phyloP scores from a whole-genome alignment of 2,888 invertebrate species.

The Tipula confusa region DNA sequence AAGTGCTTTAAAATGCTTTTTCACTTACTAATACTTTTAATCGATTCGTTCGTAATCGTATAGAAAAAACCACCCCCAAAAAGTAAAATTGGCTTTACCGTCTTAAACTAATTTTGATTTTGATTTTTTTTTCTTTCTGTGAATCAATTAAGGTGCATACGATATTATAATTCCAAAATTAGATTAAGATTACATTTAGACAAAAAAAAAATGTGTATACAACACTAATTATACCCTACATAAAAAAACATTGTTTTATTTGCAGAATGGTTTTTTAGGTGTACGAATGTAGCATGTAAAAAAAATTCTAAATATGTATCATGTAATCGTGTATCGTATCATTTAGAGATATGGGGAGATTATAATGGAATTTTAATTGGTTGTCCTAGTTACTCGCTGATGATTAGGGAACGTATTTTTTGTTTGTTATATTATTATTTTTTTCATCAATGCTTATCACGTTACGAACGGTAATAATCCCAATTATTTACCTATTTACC shows the following conservation, averaged over 20 bases:
- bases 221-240: neutral
- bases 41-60: neutral
- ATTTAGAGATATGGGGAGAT: neutral
- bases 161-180: neutral
- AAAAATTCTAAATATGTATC: too few species aligned
- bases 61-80: too few species aligned
- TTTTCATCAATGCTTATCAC: neutral
- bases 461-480: neutral
- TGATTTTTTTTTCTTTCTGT: too few species aligned
- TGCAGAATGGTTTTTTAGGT: neutral
- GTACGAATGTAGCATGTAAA: neutral
- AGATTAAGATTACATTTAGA: neutral
- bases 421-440: too few species aligned
- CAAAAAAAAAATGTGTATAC: neutral
- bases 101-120: too few species aligned
- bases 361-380: slow-evolving; percentile 6
- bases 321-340: neutral
- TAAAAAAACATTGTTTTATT: neutral
- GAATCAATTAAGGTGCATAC: neutral
- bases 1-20: neutral
- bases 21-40: neutral
- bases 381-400: neutral
- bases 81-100: too few species aligned
- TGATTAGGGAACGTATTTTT: neutral
- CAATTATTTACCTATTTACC: too few species aligned